These are phyloP conservation scores for Clepsis dumicolana DNA, from an alignment of 2,888 invertebrate genomes.

Conservation along the genomic window DNA sequence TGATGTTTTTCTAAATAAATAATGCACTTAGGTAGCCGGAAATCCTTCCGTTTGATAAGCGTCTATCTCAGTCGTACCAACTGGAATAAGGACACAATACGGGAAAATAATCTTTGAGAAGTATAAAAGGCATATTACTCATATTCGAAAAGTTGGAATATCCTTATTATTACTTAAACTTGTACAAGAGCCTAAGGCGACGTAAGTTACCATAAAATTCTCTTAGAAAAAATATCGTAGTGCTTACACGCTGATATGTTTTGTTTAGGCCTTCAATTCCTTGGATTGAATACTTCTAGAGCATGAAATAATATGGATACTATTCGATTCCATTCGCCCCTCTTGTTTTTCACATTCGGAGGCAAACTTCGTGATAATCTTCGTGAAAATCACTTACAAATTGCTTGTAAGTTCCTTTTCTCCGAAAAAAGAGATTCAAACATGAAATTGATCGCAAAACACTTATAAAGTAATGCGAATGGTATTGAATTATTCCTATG, in stretches of 20 bases:
- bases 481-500: background rate
- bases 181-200: slow-evolving; percentile 6
- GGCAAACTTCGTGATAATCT: background rate
- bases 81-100: slow-evolving; percentile 15
- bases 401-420: background rate
- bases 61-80: slow-evolving; percentile 16
- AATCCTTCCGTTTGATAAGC: background rate
- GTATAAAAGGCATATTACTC: slow-evolving; percentile 11
- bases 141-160: background rate
- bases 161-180: background rate
- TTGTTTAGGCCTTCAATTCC: slow-evolving; percentile 21
- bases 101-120: slow-evolving; percentile 4
- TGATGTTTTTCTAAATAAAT: slow-evolving; percentile 27
- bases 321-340: background rate
- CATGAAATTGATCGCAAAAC: background rate
- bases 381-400: background rate
- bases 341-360: background rate
- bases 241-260: slow-evolving; percentile 15
- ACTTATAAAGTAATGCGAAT: background rate
- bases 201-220: slow-evolving; percentile 22
- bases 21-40: slow-evolving; percentile 38
- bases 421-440: background rate
- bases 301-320: background rate
- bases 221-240: slow-evolving; percentile 35
- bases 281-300: background rate